These are phyloP conservation scores for Ditula angustiorana DNA, from an alignment of 2,888 invertebrate genomes.

Conservation along the genomic window DNA sequence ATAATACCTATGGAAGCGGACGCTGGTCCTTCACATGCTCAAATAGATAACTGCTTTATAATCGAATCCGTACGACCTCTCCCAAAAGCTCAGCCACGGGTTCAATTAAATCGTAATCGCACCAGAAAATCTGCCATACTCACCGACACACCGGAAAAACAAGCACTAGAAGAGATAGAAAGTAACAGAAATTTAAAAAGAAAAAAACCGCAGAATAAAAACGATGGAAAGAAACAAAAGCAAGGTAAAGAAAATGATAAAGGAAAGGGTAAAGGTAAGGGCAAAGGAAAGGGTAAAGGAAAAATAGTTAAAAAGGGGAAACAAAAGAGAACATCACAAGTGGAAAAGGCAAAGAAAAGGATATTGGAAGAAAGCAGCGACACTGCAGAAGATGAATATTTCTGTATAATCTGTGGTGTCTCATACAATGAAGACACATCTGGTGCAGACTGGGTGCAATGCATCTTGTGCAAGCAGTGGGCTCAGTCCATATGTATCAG, in stretches of 20 bases:
- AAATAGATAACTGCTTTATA: no score
- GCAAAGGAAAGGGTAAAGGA: no score
- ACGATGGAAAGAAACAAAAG: not conserved
- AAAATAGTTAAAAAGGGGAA: no score
- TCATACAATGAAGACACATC: slow-evolving; percentile 48
- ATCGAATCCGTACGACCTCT: no score
- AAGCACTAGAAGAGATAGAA: not conserved
- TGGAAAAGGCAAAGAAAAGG: not conserved
- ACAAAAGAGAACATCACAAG: not conserved
- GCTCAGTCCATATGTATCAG: not conserved
- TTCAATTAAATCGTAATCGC: not conserved
- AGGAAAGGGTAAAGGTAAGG: not conserved
- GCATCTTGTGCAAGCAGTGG: not conserved
- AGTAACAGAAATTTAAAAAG: no score
- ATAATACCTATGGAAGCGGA: no score
- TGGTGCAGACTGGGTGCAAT: slow-evolving; percentile 20
- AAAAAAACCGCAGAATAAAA: no score
- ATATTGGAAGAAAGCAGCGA: slow-evolving; percentile 36
- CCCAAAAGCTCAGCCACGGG: not conserved
- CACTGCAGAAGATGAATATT: not conserved
- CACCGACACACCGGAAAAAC: not conserved
- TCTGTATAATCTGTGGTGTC: not conserved
- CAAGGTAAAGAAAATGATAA: not conserved
- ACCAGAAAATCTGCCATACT: not conserved
- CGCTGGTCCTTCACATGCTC: no score